phyloP scores from a whole-genome alignment of 2,113 vertebrate species.

The Centrocercus urophasianus region DNA sequence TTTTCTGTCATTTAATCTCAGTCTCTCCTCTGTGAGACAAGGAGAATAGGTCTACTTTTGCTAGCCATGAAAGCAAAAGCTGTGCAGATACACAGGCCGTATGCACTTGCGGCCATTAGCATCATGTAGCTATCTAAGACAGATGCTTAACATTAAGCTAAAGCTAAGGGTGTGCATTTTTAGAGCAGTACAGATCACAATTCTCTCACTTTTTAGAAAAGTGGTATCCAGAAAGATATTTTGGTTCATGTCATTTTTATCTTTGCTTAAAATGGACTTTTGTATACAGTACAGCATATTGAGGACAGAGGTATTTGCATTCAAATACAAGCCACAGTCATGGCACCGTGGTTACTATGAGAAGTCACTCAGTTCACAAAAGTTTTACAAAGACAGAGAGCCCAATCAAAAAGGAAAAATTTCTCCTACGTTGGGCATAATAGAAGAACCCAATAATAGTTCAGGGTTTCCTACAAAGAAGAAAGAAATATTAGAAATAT shows the following conservation, averaged over 20 bases:
- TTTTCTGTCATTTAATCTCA: not conserved
- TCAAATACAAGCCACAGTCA: not conserved
- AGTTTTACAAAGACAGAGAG: not conserved
- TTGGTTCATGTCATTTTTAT: not conserved
- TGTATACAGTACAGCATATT: not conserved
- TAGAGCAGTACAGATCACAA: not conserved
- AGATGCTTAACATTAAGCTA: not conserved
- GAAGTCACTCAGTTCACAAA: not conserved
- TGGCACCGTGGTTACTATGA: not conserved
- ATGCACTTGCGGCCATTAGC: not conserved
- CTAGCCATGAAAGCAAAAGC: not conserved
- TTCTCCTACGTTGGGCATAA: too few relatives aligned
- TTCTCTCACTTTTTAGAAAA: not conserved
- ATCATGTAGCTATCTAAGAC: not conserved
- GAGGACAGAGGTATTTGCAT: not conserved
- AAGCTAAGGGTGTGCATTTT: not conserved
- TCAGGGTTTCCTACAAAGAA: not conserved
- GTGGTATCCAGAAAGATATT: not conserved
- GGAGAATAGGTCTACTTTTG: not conserved
- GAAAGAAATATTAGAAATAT: slow-evolving; percentile 10
- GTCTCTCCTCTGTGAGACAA: not conserved
- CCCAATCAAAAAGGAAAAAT: not conserved
- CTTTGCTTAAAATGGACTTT: not conserved
- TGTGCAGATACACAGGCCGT: not conserved
- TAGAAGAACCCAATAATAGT: not conserved